Percentiles rank a stretch among this genome's conserved stretches.
Evolutionary conservation across 2,113 vertebrate genomes (phyloP).

Genomic region (Rana temporaria): DNA sequence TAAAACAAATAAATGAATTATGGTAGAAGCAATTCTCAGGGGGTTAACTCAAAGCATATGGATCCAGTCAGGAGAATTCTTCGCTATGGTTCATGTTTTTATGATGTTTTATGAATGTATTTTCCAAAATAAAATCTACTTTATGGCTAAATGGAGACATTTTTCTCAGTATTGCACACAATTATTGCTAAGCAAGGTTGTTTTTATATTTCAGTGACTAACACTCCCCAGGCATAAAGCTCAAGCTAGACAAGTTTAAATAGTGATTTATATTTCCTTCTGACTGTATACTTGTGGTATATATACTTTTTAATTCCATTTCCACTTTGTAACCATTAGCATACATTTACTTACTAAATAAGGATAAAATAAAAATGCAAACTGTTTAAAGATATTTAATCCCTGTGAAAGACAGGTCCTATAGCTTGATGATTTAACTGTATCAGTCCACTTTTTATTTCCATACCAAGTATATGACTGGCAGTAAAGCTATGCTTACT

Average conservation of each 20-base stretch:
- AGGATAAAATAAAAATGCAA: not conserved
- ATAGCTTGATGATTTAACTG: too few species aligned
- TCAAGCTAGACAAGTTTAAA: constrained; percentile 10
- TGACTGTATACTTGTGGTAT: not conserved
- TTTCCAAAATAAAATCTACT: constrained; percentile 82
- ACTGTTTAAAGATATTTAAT: too few species aligned
- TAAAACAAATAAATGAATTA: constrained; percentile 56
- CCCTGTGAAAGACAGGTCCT: too few species aligned
- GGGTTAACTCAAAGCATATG: constrained; percentile 76
- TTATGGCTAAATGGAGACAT: constrained; percentile 72
- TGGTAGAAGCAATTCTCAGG: constrained; percentile 64
- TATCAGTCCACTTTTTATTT: too few species aligned
- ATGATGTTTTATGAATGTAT: constrained; percentile 81
- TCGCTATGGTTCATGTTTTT: constrained; percentile 77
- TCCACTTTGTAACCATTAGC: too few species aligned
- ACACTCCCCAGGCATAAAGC: constrained; percentile 3
- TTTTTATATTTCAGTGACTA: constrained; percentile 62
- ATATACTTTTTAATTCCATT: not conserved
- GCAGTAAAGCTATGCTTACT: too few species aligned
- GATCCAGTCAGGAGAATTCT: constrained; percentile 66
- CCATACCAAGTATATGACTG: too few species aligned
- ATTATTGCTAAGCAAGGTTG: constrained; percentile 66
- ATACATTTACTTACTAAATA: not conserved
- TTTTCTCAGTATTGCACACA: constrained; percentile 74
- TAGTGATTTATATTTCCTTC: not conserved